Percentiles rank a stretch among this genome's conserved stretches.
Conservation (phyloP, 2,888 invertebrate genomes). For the Aricia artaxerxes region DNA sequence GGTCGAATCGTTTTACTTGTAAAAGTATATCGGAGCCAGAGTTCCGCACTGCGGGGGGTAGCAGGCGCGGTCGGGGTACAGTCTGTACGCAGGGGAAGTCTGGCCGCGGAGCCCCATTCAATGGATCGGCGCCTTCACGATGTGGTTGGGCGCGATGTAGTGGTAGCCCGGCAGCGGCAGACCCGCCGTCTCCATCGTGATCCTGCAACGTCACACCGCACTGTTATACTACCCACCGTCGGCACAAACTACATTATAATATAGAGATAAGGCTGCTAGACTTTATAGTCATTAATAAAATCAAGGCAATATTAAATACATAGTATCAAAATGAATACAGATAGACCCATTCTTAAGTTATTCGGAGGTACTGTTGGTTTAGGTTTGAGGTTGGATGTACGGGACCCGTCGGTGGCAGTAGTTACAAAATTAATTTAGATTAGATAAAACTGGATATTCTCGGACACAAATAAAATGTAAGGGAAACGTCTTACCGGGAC, state of each 20-base stretch:
- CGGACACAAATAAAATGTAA: conserved; percentile 73
- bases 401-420: conserved; percentile 18
- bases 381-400: conserved; percentile 28
- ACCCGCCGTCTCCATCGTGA: conserved; percentile 97
- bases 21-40: conserved; percentile 71
- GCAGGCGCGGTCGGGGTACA: conserved; percentile 50
- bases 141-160: conserved; percentile 95
- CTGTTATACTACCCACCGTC: not conserved
- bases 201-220: conserved; percentile 82
- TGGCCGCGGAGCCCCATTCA: conserved; percentile 79
- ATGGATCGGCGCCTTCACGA: conserved; percentile 95
- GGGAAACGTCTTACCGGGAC: conserved; percentile 78
- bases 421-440: conserved; percentile 21
- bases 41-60: conserved; percentile 60
- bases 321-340: not conserved
- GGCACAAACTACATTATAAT: not conserved
- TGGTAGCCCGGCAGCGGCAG: conserved; percentile 94
- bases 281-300: not conserved
- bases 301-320: not conserved
- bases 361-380: conserved; percentile 10
- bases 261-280: not conserved
- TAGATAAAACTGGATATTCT: conserved; percentile 51
- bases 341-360: conserved; percentile 5
- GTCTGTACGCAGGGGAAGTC: conserved; percentile 56
- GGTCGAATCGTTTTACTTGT: conserved; percentile 62